A percentile compares a stretch with the other conserved stretches of the same genome.
Evolutionary conservation across 2,888 invertebrate species (phyloP).

Genomic region (Athalia rosae): DNA sequence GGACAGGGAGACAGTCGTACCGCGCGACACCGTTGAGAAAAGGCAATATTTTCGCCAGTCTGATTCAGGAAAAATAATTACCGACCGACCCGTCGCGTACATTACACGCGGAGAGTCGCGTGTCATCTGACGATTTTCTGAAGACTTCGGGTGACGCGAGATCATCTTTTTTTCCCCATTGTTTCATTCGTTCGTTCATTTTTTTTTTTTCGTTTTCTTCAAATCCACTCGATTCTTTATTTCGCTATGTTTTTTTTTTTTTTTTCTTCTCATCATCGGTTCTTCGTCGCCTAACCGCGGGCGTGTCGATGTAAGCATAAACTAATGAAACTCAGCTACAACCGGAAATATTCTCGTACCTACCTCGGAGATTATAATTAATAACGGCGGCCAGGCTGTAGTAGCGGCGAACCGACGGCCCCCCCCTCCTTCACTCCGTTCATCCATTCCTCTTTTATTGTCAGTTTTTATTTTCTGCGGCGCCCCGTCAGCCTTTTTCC

Average conservation of each 20-base stretch:
- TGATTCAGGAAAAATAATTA: too few species aligned
- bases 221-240: too few species aligned
- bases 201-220: too few species aligned
- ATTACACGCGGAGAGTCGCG: too few species aligned
- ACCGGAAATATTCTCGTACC: not conserved
- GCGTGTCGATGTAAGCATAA: constrained; percentile 3
- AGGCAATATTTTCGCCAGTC: too few species aligned
- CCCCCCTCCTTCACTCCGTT: not conserved
- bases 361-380: constrained; percentile 13
- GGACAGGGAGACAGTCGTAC: constrained; percentile 6
- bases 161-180: too few species aligned
- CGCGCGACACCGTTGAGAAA: not conserved
- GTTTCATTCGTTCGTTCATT: too few species aligned
- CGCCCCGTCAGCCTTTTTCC: constrained; percentile 33
- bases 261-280: not conserved
- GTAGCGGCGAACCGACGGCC: not conserved
- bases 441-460: not conserved
- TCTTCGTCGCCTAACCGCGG: not conserved
- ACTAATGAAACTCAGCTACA: constrained; percentile 3
- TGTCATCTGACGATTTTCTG: too few species aligned
- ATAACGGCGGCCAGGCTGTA: constrained; percentile 16
- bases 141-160: not conserved
- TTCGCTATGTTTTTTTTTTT: not conserved
- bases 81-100: too few species aligned
- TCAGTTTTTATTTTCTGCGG: constrained; percentile 15